A percentile compares a stretch with the other conserved stretches of the same genome.
These are phyloP conservation scores for Monomorium pharaonis DNA, from an alignment of 1,140 invertebrate genomes.

Conservation along the genomic window DNA sequence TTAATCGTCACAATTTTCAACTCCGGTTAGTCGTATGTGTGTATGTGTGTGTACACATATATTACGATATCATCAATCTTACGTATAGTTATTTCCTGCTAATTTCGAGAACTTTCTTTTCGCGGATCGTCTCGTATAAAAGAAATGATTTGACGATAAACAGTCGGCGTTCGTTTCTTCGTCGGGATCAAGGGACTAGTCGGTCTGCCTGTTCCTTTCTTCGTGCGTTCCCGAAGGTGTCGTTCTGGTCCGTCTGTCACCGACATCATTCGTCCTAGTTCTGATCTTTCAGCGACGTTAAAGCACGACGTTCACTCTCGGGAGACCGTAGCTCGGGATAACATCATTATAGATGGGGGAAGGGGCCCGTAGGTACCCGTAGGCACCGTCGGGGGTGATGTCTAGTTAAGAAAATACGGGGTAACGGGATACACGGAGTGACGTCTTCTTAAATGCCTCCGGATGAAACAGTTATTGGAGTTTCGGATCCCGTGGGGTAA, in stretches of 20 bases:
- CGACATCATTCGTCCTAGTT: constrained; percentile 69
- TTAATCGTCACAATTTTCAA: background rate
- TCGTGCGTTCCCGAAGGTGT: constrained; percentile 60
- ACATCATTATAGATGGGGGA: constrained; percentile 56
- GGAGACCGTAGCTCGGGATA: constrained; percentile 34
- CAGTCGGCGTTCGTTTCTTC: background rate
- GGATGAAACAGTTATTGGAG: constrained; percentile 17
- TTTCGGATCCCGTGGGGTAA: background rate
- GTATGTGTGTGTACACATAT: too few species aligned
- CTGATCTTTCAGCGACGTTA: constrained; percentile 70
- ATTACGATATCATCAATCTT: constrained; percentile 1
- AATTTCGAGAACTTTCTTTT: constrained; percentile 26
- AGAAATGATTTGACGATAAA: constrained; percentile 53
- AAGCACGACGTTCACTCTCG: constrained; percentile 62
- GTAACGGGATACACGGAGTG: constrained; percentile 39
- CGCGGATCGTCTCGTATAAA: background rate
- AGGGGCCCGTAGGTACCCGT: background rate
- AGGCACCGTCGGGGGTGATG: constrained; percentile 18
- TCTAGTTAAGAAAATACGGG: constrained; percentile 43
- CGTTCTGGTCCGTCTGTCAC: constrained; percentile 63
- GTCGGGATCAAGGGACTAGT: background rate
- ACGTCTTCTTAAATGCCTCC: constrained; percentile 59
- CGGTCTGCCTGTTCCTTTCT: constrained; percentile 30
- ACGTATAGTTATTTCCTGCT: constrained; percentile 17
- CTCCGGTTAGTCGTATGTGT: background rate